Evolutionary conservation across 2,113 vertebrate genomes (phyloP).

Genomic region (Xiphophorus couchianus): DNA sequence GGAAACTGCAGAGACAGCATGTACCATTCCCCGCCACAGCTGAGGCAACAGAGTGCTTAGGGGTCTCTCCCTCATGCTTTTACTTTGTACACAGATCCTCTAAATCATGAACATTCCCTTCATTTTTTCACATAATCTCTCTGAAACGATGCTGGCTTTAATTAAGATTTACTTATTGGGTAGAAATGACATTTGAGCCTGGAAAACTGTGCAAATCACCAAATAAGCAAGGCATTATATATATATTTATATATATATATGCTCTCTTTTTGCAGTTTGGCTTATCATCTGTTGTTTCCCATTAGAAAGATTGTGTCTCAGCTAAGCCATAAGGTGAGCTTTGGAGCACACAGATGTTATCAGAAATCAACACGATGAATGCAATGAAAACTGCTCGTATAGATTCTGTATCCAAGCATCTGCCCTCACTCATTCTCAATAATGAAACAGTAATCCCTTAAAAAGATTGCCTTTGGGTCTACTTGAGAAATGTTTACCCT

Average conservation of each 20-base stretch:
- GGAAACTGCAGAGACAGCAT: slow-evolving; percentile 63
- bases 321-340: neutral
- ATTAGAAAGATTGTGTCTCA: slow-evolving; percentile 15
- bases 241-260: no score
- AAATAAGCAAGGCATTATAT: slow-evolving; percentile 8
- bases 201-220: slow-evolving; percentile 13
- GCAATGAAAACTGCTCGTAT: neutral
- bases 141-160: slow-evolving; percentile 22
- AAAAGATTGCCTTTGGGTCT: slow-evolving; percentile 16
- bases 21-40: slow-evolving; percentile 75
- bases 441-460: neutral
- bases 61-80: slow-evolving; percentile 12
- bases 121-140: slow-evolving; percentile 43
- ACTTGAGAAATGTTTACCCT: slow-evolving; percentile 3
- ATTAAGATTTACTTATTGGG: slow-evolving; percentile 20
- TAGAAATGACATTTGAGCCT: slow-evolving; percentile 28
- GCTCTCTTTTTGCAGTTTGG: slow-evolving; percentile 3
- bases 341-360: neutral
- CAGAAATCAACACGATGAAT: neutral
- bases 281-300: slow-evolving; percentile 24
- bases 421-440: neutral
- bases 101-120: slow-evolving; percentile 29
- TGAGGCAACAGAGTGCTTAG: slow-evolving; percentile 75
- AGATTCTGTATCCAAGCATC: neutral
- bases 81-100: slow-evolving; percentile 11